phyloP scores from a whole-genome alignment of 2,113 vertebrate genomes.

The Picathartes gymnocephalus region DNA sequence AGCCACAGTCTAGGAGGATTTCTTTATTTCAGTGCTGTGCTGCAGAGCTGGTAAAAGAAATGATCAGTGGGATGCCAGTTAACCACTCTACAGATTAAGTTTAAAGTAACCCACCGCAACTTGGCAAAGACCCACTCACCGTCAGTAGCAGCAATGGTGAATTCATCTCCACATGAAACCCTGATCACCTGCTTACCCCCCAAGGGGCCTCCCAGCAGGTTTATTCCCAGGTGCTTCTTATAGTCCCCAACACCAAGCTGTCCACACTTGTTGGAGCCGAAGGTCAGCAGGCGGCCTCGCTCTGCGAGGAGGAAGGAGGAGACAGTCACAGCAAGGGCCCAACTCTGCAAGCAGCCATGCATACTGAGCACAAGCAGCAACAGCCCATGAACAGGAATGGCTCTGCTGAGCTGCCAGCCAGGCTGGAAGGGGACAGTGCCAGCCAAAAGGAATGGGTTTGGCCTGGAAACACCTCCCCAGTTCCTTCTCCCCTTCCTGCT shows the following conservation, averaged over 20 bases:
- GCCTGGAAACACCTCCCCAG: neutral
- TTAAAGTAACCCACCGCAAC: neutral
- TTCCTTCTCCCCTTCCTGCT: neutral
- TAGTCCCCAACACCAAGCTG: slow-evolving; percentile 97
- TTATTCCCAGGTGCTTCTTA: slow-evolving; percentile 90
- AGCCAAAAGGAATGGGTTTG: neutral
- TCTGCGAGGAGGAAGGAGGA: slow-evolving; percentile 71
- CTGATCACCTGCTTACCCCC: slow-evolving; percentile 92
- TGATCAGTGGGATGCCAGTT: neutral
- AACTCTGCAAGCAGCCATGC: neutral
- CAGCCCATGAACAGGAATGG: neutral
- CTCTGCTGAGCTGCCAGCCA: neutral
- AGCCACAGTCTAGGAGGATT: neutral
- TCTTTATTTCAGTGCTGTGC: neutral
- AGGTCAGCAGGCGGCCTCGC: slow-evolving; percentile 90
- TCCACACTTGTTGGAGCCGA: slow-evolving; percentile 95
- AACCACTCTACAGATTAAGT: neutral
- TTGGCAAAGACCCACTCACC: slow-evolving; percentile 75
- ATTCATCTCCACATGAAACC: slow-evolving; percentile 96
- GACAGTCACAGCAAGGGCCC: neutral
- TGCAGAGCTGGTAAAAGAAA: neutral
- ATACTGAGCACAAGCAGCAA: neutral
- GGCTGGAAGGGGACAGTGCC: neutral
- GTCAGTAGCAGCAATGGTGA: slow-evolving; percentile 93
- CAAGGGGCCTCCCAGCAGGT: slow-evolving; percentile 88